Evolutionary conservation across 2,888 invertebrate genomes (phyloP).

Genomic region (Stenodera caucasica): DNA sequence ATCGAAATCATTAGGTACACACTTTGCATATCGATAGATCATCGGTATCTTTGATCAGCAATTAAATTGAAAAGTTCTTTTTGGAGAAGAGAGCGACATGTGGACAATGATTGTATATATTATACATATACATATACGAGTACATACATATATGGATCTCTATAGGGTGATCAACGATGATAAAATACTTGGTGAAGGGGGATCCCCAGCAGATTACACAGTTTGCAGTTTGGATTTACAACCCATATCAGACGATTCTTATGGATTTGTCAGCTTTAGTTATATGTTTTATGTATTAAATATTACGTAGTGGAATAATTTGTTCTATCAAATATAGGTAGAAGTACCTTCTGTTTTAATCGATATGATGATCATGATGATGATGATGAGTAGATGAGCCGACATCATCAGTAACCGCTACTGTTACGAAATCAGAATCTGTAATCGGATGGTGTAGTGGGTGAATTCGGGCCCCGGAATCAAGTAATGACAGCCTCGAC

Average conservation of each 20-base stretch:
- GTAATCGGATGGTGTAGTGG: slow-evolving; percentile 19
- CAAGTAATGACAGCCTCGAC: slow-evolving; percentile 42
- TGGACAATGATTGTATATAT: slow-evolving; percentile 41
- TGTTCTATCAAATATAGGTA: too few species aligned
- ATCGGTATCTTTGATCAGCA: slow-evolving; percentile 16
- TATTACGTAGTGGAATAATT: too few species aligned
- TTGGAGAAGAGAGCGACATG: slow-evolving; percentile 40
- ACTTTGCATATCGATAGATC: too few species aligned
- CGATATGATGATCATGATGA: too few species aligned
- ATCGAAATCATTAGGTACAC: too few species aligned
- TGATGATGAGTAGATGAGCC: too few species aligned
- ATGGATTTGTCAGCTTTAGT: slow-evolving; percentile 52
- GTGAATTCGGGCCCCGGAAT: slow-evolving; percentile 29
- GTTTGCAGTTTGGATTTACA: slow-evolving; percentile 55
- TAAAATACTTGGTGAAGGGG: slow-evolving; percentile 39
- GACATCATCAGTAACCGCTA: not conserved
- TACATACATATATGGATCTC: slow-evolving; percentile 39
- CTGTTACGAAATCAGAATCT: slow-evolving; percentile 11
- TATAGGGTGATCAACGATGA: slow-evolving; percentile 42
- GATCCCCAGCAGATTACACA: slow-evolving; percentile 51
- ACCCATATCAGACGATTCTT: slow-evolving; percentile 48
- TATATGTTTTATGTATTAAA: slow-evolving; percentile 49
- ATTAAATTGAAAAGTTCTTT: slow-evolving; percentile 23
- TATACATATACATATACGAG: too few species aligned
- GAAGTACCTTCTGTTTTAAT: too few species aligned